A percentile compares a stretch with the other conserved stretches of the same genome.
Conservation (phyloP, 2,113 vertebrate species). For the Pseudonaja textilis region DNA sequence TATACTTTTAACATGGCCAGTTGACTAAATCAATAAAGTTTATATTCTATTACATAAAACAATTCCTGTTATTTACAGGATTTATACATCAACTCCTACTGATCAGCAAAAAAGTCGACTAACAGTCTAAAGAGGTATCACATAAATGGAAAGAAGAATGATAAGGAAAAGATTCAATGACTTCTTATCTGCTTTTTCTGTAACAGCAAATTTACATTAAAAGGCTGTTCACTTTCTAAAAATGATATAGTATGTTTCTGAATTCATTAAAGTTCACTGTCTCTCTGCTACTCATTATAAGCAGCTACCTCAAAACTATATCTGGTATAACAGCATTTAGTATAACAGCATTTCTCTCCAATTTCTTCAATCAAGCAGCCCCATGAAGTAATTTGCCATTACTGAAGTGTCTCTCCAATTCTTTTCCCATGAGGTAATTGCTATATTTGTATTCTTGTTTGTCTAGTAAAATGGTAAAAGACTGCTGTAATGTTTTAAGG, state of each 20-base stretch:
- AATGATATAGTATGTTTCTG: not conserved
- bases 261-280: not conserved
- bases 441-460: not conserved
- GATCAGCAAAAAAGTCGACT: not conserved
- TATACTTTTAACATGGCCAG: not conserved
- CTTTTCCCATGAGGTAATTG: not conserved
- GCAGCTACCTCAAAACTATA: not conserved
- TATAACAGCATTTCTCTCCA: not conserved
- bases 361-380: not conserved
- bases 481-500: not conserved
- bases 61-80: not conserved
- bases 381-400: not conserved
- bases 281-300: not conserved
- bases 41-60: not conserved
- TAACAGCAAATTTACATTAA: not conserved
- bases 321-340: not conserved
- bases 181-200: not conserved
- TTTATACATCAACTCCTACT: not conserved
- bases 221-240: not conserved
- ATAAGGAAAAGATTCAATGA: not conserved
- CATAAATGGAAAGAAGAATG: not conserved
- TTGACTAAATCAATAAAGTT: not conserved
- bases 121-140: not conserved
- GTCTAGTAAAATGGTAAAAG: not conserved
- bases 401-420: not conserved